Percentiles rank a stretch among this genome's conserved stretches.
Conservation (phyloP, 2,888 invertebrate genomes). For the Acanthoscelides obtectus region DNA sequence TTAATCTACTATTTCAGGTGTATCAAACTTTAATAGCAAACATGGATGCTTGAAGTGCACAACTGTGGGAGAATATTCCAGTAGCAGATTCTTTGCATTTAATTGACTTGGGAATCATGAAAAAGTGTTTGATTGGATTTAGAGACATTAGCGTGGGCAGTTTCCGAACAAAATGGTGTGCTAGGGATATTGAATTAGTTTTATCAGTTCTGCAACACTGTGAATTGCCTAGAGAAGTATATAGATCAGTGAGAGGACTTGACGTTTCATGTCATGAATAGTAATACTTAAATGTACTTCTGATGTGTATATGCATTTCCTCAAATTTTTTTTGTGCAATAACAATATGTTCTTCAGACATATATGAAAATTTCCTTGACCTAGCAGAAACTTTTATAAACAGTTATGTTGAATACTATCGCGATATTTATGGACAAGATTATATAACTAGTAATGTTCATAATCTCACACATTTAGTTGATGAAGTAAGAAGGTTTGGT, state of each 20-base stretch:
- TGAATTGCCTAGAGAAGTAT: neutral
- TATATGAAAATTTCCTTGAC: neutral
- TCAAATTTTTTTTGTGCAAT: conserved; percentile 1
- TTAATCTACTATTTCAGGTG: conserved; percentile 10
- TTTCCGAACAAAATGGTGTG: neutral
- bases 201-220: neutral
- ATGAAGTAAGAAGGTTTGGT: neutral
- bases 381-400: neutral
- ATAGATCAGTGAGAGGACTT: neutral
- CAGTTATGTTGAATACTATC: neutral
- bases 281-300: neutral
- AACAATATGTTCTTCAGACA: no score
- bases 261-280: no score
- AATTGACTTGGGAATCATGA: neutral
- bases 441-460: neutral
- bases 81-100: conserved; percentile 3
- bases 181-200: neutral
- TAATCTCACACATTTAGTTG: neutral
- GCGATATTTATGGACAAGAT: neutral
- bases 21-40: conserved; percentile 19
- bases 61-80: conserved; percentile 16
- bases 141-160: neutral
- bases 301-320: conserved; percentile 4
- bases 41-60: conserved; percentile 24
- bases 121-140: neutral